Conservation (phyloP, 2,797 vertebrate genomes). For the Sarcophilus harrisii region DNA sequence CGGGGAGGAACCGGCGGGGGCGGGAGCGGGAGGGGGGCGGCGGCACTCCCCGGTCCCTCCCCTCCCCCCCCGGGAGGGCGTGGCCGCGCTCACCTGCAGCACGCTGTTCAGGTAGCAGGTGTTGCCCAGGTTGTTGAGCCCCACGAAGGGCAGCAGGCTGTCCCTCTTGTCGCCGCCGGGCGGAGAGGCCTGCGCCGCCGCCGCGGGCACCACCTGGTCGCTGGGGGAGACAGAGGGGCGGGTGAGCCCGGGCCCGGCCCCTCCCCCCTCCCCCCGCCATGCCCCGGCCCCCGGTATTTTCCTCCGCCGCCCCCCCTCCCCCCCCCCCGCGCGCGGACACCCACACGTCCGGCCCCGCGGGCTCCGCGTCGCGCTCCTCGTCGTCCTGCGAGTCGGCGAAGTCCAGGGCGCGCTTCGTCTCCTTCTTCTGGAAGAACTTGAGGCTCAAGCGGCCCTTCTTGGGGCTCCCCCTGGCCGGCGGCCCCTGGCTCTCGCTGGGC, state of each 20-base stretch:
- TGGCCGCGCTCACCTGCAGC: constrained; percentile 90
- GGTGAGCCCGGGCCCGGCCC: background rate
- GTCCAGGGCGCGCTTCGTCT: constrained; percentile 94
- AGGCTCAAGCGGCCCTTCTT: constrained; percentile 94
- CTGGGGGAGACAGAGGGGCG: constrained; percentile 72
- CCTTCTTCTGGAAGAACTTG: constrained; percentile 97
- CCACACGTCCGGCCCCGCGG: background rate
- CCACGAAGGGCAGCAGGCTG: constrained; percentile 94
- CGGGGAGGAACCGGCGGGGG: too few relatives aligned
- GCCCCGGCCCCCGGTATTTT: too few relatives aligned
- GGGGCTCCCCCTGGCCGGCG: constrained; percentile 88
- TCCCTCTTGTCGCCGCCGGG: constrained; percentile 90
- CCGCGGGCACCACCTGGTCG: constrained; percentile 92
- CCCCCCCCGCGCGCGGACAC: background rate
- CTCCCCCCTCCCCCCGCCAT: background rate
- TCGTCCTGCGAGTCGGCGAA: constrained; percentile 91
- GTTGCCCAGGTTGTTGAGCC: constrained; percentile 97
- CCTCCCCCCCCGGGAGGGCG: too few relatives aligned
- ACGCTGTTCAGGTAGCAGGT: constrained; percentile 99
- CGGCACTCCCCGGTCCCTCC: too few relatives aligned
- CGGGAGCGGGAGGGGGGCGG: too few relatives aligned
- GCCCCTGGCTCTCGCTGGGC: constrained; percentile 88
- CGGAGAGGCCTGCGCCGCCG: constrained; percentile 85
- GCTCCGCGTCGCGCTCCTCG: constrained; percentile 77
- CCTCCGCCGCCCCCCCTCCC: background rate